Evolutionary conservation across 2,888 invertebrate genomes (phyloP).

Genomic region (Tiliacea aurago): DNA sequence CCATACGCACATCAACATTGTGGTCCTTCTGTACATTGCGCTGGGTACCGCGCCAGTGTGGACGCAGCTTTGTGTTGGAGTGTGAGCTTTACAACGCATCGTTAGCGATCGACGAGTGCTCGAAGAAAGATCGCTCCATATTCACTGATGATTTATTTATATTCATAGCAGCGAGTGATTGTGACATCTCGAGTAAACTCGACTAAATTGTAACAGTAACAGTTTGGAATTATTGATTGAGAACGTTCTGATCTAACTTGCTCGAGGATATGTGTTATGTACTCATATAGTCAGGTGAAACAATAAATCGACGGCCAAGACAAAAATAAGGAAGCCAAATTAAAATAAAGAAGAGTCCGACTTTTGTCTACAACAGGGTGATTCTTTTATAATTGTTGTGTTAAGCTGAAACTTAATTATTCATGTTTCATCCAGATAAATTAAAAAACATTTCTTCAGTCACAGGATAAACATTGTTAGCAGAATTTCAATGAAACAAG

Average conservation of each 20-base stretch:
- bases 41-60: constrained; percentile 3
- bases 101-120: constrained; percentile 38
- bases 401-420: not conserved
- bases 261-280: constrained; percentile 11
- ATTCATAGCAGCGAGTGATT: constrained; percentile 27
- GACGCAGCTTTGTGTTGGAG: constrained; percentile 39
- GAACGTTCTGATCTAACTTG: constrained; percentile 9
- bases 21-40: constrained; percentile 1
- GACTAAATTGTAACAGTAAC: constrained; percentile 11
- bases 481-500: not conserved
- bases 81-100: constrained; percentile 41
- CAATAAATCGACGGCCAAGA: not conserved
- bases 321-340: constrained; percentile 13
- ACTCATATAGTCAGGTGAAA: constrained; percentile 19
- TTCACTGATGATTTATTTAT: constrained; percentile 38
- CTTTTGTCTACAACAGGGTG: not conserved
- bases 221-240: constrained; percentile 12
- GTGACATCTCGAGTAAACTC: constrained; percentile 18
- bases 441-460: not conserved
- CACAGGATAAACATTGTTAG: not conserved
- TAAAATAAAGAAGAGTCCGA: not conserved
- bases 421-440: not conserved
- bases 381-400: not conserved
- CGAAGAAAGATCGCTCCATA: constrained; percentile 49
- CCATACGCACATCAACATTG: not conserved